These are phyloP conservation scores for Drosophila koepferae DNA, from an alignment of 2,888 invertebrate genomes.

Conservation along the genomic window DNA sequence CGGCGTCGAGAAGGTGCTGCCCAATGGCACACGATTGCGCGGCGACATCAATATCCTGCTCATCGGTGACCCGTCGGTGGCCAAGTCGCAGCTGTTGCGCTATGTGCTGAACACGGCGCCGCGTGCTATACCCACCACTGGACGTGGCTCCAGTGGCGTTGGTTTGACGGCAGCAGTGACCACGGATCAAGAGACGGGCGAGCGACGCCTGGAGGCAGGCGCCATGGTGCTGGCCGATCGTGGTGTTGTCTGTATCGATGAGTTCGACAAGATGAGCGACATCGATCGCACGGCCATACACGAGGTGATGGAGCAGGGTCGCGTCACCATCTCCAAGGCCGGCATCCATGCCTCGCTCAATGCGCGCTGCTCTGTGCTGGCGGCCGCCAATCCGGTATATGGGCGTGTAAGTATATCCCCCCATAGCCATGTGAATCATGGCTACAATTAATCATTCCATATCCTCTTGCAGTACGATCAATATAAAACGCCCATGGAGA, in stretches of 20 bases:
- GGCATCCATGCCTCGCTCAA: constrained; percentile 99
- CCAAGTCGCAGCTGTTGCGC: constrained; percentile 97
- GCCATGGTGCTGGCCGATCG: constrained; percentile 99
- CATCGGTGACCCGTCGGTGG: constrained; percentile 99
- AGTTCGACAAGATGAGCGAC: constrained; percentile 99
- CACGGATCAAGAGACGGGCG: constrained; percentile 96
- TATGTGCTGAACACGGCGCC: constrained; percentile 98
- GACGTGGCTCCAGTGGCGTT: constrained; percentile 98
- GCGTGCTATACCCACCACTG: constrained; percentile 98
- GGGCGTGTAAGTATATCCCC: constrained; percentile 89
- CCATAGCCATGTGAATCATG: neutral
- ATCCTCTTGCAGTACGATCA: constrained; percentile 93
- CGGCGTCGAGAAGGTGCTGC: constrained; percentile 96
- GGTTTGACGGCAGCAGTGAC: constrained; percentile 99
- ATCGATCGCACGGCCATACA: constrained; percentile 99
- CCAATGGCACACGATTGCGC: constrained; percentile 96
- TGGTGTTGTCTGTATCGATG: constrained; percentile 97
- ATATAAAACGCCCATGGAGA: constrained; percentile 99
- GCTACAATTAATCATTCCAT: neutral
- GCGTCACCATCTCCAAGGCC: constrained; percentile 98
- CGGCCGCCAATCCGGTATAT: constrained; percentile 99
- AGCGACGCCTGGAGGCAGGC: constrained; percentile 96
- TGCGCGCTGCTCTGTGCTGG: constrained; percentile 98
- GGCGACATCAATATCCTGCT: constrained; percentile 96
- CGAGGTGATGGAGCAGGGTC: constrained; percentile 99